Evolutionary conservation across 2,888 invertebrate genomes (phyloP).

Genomic region (Chorisops tibialis): DNA sequence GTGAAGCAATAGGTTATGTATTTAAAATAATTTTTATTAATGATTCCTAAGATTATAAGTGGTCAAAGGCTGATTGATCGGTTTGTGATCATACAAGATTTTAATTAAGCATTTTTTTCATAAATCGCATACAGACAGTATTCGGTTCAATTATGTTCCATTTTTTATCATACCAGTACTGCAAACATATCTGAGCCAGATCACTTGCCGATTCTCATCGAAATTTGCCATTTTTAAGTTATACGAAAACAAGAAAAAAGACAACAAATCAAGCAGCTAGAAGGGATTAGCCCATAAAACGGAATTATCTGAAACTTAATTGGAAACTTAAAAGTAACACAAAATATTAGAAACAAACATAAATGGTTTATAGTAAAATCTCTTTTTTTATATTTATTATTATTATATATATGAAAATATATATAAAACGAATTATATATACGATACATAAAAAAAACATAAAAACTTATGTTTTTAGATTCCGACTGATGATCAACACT

Average conservation of each 20-base stretch:
- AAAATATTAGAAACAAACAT: background rate
- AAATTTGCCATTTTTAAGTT: background rate
- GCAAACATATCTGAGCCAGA: background rate
- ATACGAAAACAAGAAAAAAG: background rate
- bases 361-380: constrained; percentile 7
- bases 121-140: no score
- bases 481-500: constrained; percentile 30
- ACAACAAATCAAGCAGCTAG: background rate
- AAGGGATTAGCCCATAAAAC: no score
- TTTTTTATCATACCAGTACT: no score
- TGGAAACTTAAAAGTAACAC: background rate
- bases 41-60: background rate
- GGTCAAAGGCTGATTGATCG: background rate
- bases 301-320: no score
- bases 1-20: background rate
- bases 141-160: no score
- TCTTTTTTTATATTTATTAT: constrained; percentile 2
- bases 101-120: background rate
- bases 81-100: background rate
- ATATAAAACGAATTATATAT: background rate
- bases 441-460: background rate
- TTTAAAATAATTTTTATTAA: background rate
- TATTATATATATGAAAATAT: constrained; percentile 4
- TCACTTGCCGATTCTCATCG: background rate
- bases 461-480: constrained; percentile 15